Evolutionary conservation across 2,888 invertebrate genomes (phyloP).

Genomic region (Morinoia aosen): DNA sequence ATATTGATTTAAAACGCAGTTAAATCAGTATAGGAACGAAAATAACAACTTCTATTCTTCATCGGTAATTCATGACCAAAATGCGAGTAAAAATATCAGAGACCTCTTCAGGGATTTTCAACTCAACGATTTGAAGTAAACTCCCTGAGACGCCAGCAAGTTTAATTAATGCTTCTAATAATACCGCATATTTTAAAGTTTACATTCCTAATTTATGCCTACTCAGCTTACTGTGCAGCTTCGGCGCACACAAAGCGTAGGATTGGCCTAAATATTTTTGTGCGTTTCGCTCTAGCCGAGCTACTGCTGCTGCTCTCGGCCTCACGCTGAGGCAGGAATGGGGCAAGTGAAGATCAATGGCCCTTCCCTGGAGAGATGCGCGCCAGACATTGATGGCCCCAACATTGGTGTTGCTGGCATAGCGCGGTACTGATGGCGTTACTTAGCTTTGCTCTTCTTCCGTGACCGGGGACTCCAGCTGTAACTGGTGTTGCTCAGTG

Average conservation of each 20-base stretch:
- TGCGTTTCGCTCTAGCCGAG: background rate
- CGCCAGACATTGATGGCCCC: background rate
- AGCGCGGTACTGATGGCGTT: background rate
- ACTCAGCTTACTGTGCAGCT: background rate
- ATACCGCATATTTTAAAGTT: background rate
- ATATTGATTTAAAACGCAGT: background rate
- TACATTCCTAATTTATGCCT: background rate
- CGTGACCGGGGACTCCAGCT: background rate
- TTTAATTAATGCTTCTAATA: background rate
- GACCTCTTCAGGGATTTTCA: no score
- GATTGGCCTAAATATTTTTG: background rate
- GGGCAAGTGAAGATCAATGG: background rate
- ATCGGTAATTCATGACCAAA: background rate
- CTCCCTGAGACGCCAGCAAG: background rate
- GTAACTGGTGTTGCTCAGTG: background rate
- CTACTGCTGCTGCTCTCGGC: background rate
- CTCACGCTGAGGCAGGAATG: background rate
- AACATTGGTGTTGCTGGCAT: background rate
- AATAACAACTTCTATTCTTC: background rate
- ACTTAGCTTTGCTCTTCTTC: background rate
- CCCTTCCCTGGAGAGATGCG: background rate
- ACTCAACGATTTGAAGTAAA: background rate
- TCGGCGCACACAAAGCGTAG: background rate
- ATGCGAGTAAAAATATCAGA: no score
- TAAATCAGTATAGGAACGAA: background rate